Percentiles rank a stretch among this genome's conserved stretches.
Evolutionary conservation across 1,140 invertebrate species (phyloP).

Genomic region (Mercenaria mercenaria): DNA sequence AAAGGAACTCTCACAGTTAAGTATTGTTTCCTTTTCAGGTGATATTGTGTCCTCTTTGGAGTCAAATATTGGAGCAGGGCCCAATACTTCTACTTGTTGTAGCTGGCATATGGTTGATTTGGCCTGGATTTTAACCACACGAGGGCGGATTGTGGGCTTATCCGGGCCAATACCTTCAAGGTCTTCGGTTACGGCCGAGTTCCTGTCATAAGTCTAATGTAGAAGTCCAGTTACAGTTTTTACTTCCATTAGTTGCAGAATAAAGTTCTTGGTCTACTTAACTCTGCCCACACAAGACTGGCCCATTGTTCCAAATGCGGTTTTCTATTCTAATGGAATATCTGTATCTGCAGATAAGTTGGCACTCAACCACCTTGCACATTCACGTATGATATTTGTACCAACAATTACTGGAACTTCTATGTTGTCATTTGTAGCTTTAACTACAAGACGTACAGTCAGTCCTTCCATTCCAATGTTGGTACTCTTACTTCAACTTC

Average conservation of each 20-base stretch:
- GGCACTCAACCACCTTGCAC: neutral
- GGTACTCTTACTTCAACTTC: neutral
- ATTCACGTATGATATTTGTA: neutral
- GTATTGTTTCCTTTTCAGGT: neutral
- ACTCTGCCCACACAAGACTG: neutral
- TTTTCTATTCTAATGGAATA: neutral
- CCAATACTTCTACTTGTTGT: slow-evolving; percentile 32
- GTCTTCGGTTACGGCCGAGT: neutral
- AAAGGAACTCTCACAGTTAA: too few relatives aligned
- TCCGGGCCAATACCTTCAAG: neutral
- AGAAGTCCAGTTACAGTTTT: slow-evolving; percentile 4
- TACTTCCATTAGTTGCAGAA: neutral
- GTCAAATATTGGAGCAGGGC: neutral
- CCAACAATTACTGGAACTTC: neutral
- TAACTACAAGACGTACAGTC: neutral
- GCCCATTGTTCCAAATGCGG: neutral
- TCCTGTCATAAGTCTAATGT: neutral
- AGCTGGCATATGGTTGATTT: neutral
- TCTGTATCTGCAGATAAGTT: neutral
- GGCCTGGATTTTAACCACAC: neutral
- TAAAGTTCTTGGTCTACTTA: neutral
- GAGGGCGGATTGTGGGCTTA: neutral
- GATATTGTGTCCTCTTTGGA: neutral
- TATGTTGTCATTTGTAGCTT: neutral
- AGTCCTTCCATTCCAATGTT: neutral